Base-by-base conservation (phyloP, 2,797 vertebrate genomes). In the Galagoides demidoff region DNA sequence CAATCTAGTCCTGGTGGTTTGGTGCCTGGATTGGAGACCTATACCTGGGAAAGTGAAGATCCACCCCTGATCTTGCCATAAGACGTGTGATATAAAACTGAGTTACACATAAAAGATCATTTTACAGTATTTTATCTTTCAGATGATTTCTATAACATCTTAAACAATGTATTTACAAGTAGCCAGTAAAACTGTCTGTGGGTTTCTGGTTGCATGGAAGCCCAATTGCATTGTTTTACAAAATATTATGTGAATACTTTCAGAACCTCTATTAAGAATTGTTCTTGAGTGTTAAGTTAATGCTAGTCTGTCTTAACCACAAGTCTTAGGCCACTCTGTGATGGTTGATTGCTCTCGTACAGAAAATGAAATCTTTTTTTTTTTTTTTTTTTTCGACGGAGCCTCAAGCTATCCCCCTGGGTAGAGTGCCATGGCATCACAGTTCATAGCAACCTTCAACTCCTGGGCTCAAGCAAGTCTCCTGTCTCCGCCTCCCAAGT, bases 241-340 rank as follows among this genome's bases (percentile, higher is more conserved):
- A 37, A 14, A 8, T 37, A 39, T 5, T 4, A 43, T 2, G 3
- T 78, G 49, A 70, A 87, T 19, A 85, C 3, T 61, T 86, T 55
- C 29, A 82, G 31, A 81, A 78, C 17, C 10, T 29, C 34, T 55
- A 34, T 31, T 57, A 3, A 78, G 31, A 91, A 61, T 31, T 66
- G 2, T 3, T 94, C 88, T n/a, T 78, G 9, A 78, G 64, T 76
- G 20, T 31, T 86, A n/a, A 92, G 89, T 87, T 94, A 77, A 34
- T 2, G 34, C 73, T 77, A 55, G 3, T 61, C 17, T 76, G 92
- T 90, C 0, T 25, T 59, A 89, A 12, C 4, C 1, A 78, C 3
- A 90, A n/a, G 7, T 29, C 12, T 73, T 66, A 31, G 20, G 39
- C 78, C 31, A 88, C 31, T 85, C 29, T 92, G 12, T 85, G 25